Conservation (phyloP, 2,113 vertebrate genomes). For the Bungarus multicinctus region DNA sequence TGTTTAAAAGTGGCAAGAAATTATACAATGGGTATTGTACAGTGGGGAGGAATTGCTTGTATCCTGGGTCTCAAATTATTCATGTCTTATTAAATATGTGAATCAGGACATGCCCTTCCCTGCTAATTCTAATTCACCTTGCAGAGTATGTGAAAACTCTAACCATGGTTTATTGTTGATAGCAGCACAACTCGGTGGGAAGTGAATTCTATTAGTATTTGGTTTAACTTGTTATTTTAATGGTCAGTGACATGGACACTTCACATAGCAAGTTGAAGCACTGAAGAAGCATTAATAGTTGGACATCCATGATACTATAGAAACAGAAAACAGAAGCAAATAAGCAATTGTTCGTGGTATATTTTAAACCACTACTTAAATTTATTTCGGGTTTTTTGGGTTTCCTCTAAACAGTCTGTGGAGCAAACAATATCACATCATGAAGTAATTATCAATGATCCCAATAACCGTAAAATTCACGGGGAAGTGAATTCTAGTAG, state of each 20-base stretch:
- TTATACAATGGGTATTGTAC: neutral
- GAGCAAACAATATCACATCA: accelerated
- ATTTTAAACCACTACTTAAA: neutral
- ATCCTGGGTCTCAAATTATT: neutral
- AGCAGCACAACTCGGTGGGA: neutral
- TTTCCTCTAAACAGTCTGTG: neutral
- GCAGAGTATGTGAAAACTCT: neutral
- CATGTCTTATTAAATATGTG: neutral
- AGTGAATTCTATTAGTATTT: neutral
- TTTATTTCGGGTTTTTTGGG: conserved; percentile 2
- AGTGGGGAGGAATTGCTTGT: neutral
- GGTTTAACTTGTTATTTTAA: neutral
- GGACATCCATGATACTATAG: neutral
- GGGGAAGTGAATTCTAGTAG: too few species aligned
- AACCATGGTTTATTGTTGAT: neutral
- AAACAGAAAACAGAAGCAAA: conserved; percentile 21
- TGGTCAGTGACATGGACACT: neutral
- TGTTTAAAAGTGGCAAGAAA: neutral
- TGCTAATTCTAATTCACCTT: neutral
- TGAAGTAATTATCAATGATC: conserved; percentile 10
- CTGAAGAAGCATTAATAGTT: neutral
- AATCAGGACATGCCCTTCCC: neutral
- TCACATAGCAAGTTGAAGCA: neutral
- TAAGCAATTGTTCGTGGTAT: neutral
- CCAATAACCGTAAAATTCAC: neutral